phyloP scores from a whole-genome alignment of 2,888 invertebrate genomes.

The Aporophyla nigra region DNA sequence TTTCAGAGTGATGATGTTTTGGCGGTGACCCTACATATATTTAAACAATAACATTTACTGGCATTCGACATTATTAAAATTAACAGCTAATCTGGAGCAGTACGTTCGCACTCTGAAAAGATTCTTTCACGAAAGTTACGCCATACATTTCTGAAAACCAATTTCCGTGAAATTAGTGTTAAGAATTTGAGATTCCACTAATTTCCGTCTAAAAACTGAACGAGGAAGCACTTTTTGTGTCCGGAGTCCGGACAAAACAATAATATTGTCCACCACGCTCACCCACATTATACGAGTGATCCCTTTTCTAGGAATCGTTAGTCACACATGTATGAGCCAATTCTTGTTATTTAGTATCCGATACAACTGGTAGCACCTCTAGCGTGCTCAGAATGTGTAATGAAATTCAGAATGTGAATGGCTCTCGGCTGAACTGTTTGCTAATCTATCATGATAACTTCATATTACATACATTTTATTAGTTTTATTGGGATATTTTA shows the following conservation, averaged over 20 bases:
- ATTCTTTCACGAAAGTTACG: constrained; percentile 6
- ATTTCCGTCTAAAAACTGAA: constrained; percentile 18
- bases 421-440: constrained; percentile 24
- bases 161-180: constrained; percentile 13
- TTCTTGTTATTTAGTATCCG: constrained; percentile 65
- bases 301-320: constrained; percentile 56
- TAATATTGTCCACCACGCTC: constrained; percentile 31
- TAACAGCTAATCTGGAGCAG: neutral
- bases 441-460: constrained; percentile 33
- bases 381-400: constrained; percentile 59
- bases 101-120: neutral
- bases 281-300: constrained; percentile 49
- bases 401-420: constrained; percentile 23
- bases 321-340: constrained; percentile 52
- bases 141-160: constrained; percentile 7
- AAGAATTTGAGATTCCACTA: constrained; percentile 10
- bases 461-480: constrained; percentile 9
- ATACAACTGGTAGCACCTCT: constrained; percentile 60
- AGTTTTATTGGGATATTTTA: neutral
- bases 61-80: neutral
- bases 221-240: constrained; percentile 38
- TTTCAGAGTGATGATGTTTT: neutral
- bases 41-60: neutral
- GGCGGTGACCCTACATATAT: neutral
- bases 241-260: constrained; percentile 27